These are phyloP conservation scores for Globicephala melas DNA, from an alignment of 2,113 vertebrate species.

Conservation along the genomic window DNA sequence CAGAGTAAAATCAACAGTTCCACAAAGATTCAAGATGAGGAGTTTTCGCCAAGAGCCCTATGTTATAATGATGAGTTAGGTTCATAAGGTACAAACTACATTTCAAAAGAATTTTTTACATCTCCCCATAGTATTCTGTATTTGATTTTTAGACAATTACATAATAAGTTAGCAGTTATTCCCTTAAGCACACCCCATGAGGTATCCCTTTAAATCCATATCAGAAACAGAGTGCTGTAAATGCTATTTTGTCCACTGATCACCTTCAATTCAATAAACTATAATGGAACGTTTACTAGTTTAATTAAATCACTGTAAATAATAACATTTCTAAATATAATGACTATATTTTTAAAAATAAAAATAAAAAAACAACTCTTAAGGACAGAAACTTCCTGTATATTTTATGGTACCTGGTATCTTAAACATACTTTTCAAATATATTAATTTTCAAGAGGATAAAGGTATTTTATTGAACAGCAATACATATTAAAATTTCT, in stretches of 20 bases:
- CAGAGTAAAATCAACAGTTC: background rate
- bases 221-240: background rate
- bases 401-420: background rate
- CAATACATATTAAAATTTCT: background rate
- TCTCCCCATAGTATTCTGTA: background rate
- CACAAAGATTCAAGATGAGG: background rate
- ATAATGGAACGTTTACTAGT: background rate
- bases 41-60: background rate
- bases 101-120: background rate
- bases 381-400: background rate
- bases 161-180: background rate
- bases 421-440: background rate
- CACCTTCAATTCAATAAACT: background rate
- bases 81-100: background rate
- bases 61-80: background rate
- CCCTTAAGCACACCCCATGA: background rate
- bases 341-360: background rate
- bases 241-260: background rate
- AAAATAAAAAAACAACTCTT: background rate
- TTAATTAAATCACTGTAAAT: background rate
- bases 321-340: background rate
- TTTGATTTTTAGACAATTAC: background rate
- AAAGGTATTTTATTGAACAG: background rate
- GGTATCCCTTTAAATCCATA: background rate
- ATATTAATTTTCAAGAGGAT: background rate